Evolutionary conservation across 2,797 vertebrate genomes (phyloP), one percentile per base, ranked within the genome.

Genomic region (Pteropus rufus): DNA sequence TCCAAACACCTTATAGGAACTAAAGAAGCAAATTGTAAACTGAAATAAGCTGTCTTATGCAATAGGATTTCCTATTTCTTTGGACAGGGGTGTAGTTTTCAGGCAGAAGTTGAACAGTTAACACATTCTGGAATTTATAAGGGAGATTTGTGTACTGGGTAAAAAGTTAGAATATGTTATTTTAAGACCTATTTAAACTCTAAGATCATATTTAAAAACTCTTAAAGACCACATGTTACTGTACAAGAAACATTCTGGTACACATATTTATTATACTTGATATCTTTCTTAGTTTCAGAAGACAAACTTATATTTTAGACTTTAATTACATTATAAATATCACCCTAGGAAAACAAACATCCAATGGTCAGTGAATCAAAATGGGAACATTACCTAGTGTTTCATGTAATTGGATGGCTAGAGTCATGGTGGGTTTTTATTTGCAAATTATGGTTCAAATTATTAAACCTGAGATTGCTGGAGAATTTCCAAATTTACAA

Each of bases 141-240:
- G 79, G 36, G 46, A 72, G 34, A 77, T 82, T 60, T 86, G n/a
- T 94, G 31, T 52, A 82, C 11, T 18, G 46, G 19, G 29, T 60
- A 62, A 58, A 77, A 93, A 72, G 21, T 89, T 82, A 70, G 64
- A 89, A 58, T 36, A 81, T 1, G 5, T 70, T 31, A 84, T 93
- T 77, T 79, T 69, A 84, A 79, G 44, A 84, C 44, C 34, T 92
- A 34, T 41, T 91, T 80, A 36, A 94, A 89, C 16, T 12, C 44
- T 90, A 94, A 94, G 62, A 73, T 79, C 79, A 15, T 79, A 75
- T 89, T 84, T 58, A 75, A 85, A 92, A 90, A 79, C 41, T 60
- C 31, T 76, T 24, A 23, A 91, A 77, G 36, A 69, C 19, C 18
- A 67, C 70, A 41, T 54, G 31, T 93, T 86, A 76, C 44, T 29